Evolutionary conservation across 2,113 vertebrate genomes (phyloP), one percentile per base, ranked within the genome.

Genomic region (Orthonyx spaldingii): DNA sequence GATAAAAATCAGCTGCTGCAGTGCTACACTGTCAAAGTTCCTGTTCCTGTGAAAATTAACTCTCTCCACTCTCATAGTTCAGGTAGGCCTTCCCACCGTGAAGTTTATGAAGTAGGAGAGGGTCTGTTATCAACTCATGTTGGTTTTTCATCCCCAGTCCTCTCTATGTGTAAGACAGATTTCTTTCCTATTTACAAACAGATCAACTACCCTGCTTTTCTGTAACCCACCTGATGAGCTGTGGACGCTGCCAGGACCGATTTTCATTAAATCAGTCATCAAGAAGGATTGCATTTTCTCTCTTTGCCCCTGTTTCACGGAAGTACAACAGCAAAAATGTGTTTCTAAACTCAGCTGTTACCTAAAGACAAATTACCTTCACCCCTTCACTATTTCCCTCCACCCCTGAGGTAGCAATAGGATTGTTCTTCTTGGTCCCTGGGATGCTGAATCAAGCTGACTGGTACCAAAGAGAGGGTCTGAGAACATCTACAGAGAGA

Each of bases 1-100:
- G 90, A 96, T 96, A 96, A 95, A 94, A 96, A 94, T 94, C 91
- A 95, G 94, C 28, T 76, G 50, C 85, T 95, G 60, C 30, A 28
- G 64, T 84, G 74, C 52, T 95, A 88, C 28, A 63, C 60, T 87
- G 70, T 71, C 65, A 59, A 94, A 90, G 92, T 84, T 94, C 78
- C 76, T 74, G 80, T 92, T 94, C 72, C 89, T 92, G 57, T 84
- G 75, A 93, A 90, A 96, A 61, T 90, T 88, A 91, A 97, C 89
- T 94, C 93, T 93, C 61, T 78, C 66, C 35, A 47, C 87, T 52
- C 92, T 89, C 75, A 55, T n/a, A 88, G 44, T 55, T 64, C 71
- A 79, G 74, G 50, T 47, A 49, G 13, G 39, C 59, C 81, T 87
- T 87, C 52, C 76, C n/a, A 56, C 69, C 1, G 1, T n/a, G 19